Conservation (phyloP, 2,113 vertebrate species). For the Forbesichthys papilliferus region DNA sequence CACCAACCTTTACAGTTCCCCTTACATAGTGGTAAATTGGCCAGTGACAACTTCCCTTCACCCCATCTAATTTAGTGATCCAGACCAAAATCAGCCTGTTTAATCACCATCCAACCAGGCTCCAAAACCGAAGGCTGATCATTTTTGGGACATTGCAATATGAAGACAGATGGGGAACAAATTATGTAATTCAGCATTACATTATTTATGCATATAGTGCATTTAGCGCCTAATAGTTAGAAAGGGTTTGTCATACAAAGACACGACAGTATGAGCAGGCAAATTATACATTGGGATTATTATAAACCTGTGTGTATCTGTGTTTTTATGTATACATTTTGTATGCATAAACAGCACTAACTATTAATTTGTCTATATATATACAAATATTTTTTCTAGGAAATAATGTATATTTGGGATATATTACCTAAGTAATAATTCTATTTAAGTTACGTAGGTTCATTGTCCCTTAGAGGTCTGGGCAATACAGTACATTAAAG, state of each 20-base stretch:
- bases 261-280: neutral
- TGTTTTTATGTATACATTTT: too few relatives aligned
- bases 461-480: constrained; percentile 12
- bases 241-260: constrained; percentile 44
- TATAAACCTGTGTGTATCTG: too few relatives aligned
- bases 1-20: too few relatives aligned
- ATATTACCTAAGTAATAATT: constrained; percentile 17
- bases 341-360: neutral
- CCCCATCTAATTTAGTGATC: too few relatives aligned
- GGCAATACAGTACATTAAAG: constrained; percentile 10
- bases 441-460: too few relatives aligned
- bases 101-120: too few relatives aligned
- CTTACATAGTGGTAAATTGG: too few relatives aligned
- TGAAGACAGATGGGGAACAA: neutral
- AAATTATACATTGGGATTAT: neutral
- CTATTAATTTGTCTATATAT: neutral
- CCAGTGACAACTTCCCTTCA: too few relatives aligned
- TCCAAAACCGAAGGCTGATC: too few relatives aligned
- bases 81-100: too few relatives aligned
- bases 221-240: constrained; percentile 36
- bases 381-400: neutral
- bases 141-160: too few relatives aligned
- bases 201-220: constrained; percentile 16
- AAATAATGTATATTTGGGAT: constrained; percentile 9
- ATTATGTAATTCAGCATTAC: neutral